Evolutionary conservation across 2,888 invertebrate genomes (phyloP).

Genomic region (Bombylius major): DNA sequence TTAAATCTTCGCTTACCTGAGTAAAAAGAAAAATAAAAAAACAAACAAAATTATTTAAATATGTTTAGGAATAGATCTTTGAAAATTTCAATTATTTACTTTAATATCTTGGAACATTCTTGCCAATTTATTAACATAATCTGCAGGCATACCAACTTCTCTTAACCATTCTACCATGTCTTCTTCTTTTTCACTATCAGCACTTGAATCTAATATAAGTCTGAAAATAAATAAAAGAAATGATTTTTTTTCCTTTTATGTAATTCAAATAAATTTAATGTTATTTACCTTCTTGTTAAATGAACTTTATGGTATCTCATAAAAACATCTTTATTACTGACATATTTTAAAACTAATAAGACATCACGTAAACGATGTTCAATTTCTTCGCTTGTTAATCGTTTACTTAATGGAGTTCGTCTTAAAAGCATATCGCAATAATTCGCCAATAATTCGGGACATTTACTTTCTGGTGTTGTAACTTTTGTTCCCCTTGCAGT

Average conservation of each 20-base stretch:
- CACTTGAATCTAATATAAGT: conserved; percentile 93
- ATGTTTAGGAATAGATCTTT: too few species aligned
- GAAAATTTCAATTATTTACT: conserved; percentile 34
- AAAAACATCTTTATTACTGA: conserved; percentile 98
- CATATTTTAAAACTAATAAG: conserved; percentile 92
- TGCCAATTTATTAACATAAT: conserved; percentile 95
- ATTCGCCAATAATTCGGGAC: conserved; percentile 96
- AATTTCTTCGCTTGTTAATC: conserved; percentile 92
- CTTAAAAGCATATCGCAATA: conserved; percentile 99
- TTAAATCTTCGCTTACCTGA: conserved; percentile 78
- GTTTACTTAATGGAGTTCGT: conserved; percentile 90
- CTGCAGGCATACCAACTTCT: conserved; percentile 99
- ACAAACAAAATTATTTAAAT: neutral
- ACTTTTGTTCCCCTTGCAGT: conserved; percentile 50
- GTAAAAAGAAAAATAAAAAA: neutral
- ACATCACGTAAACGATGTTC: conserved; percentile 88
- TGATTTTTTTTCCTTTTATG: neutral
- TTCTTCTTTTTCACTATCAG: conserved; percentile 98
- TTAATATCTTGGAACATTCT: conserved; percentile 99
- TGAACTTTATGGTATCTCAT: conserved; percentile 99
- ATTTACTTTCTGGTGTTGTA: conserved; percentile 87
- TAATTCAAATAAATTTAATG: neutral
- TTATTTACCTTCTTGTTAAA: conserved; percentile 58
- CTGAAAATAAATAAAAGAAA: conserved; percentile 28
- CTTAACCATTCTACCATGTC: conserved; percentile 97